Conservation (phyloP, 2,797 vertebrate genomes). For the Crocodylus rhombifer region DNA sequence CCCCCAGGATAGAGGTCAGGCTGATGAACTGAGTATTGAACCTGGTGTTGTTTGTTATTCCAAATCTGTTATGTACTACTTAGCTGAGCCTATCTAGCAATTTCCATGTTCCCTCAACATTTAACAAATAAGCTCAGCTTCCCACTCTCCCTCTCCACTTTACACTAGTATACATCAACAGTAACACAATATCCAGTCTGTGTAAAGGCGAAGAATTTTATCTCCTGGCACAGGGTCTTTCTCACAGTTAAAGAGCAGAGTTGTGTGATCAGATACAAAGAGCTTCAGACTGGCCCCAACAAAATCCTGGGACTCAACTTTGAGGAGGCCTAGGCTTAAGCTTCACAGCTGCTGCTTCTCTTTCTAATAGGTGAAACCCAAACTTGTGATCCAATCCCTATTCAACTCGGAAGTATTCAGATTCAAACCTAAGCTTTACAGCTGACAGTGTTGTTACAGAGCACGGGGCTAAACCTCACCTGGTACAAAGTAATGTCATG, state of each 20-base stretch:
- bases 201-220: not conserved
- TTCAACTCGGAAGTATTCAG: not conserved
- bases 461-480: not conserved
- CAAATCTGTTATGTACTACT: not conserved
- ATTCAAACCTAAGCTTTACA: fast-evolving
- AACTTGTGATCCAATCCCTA: not conserved
- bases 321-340: not conserved
- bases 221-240: not conserved
- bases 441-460: not conserved
- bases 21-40: no score
- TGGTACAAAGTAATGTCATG: fast-evolving
- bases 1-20: no score
- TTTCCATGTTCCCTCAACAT: fast-evolving
- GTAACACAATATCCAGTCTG: not conserved
- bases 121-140: not conserved
- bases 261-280: not conserved
- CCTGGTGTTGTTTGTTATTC: no score
- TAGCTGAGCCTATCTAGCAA: not conserved
- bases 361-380: not conserved
- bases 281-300: not conserved
- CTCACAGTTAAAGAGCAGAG: not conserved
- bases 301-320: not conserved
- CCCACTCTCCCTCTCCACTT: no score
- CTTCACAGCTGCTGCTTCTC: not conserved
- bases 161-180: not conserved